Evolutionary conservation across 2,113 vertebrate species (phyloP).

Genomic region (Oreocharis arfaki): DNA sequence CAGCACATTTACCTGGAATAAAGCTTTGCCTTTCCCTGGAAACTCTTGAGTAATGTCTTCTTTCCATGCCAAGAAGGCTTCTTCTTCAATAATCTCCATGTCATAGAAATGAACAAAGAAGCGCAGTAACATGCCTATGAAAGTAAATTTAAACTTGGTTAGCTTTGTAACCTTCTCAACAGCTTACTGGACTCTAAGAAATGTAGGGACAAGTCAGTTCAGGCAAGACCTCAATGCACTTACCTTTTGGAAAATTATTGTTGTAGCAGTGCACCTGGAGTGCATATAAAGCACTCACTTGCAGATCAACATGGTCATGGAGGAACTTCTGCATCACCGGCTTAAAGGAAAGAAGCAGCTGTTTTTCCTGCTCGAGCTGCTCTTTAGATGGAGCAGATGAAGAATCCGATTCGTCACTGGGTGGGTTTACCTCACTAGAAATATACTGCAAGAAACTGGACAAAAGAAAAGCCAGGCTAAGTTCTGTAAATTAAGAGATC

Average conservation of each 20-base stretch:
- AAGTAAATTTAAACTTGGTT: accelerated
- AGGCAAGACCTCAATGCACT: accelerated
- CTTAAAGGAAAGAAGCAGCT: slow-evolving; percentile 94
- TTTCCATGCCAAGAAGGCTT: slow-evolving; percentile 99
- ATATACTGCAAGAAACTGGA: slow-evolving; percentile 97
- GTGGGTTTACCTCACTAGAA: slow-evolving; percentile 88
- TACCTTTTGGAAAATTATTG: slow-evolving; percentile 94
- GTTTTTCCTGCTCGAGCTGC: slow-evolving; percentile 93
- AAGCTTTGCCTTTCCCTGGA: slow-evolving; percentile 99
- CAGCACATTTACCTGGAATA: slow-evolving; percentile 88
- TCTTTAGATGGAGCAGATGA: slow-evolving; percentile 91
- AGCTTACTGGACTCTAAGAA: background rate
- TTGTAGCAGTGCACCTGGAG: slow-evolving; percentile 98
- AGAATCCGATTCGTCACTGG: slow-evolving; percentile 84
- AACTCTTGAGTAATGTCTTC: slow-evolving; percentile 99
- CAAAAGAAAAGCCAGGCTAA: background rate
- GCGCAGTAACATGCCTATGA: slow-evolving; percentile 93
- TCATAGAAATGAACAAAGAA: slow-evolving; percentile 99
- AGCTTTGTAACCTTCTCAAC: background rate
- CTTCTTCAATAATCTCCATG: slow-evolving; percentile 99
- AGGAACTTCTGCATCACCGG: slow-evolving; percentile 99
- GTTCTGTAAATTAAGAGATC: background rate
- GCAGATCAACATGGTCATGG: slow-evolving; percentile 95
- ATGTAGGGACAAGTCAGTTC: background rate
- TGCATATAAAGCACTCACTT: slow-evolving; percentile 95